A percentile compares a stretch with the other conserved stretches of the same genome.
Conservation (phyloP, 2,888 invertebrate species). For the Bursaphelenchus okinawaensis region DNA sequence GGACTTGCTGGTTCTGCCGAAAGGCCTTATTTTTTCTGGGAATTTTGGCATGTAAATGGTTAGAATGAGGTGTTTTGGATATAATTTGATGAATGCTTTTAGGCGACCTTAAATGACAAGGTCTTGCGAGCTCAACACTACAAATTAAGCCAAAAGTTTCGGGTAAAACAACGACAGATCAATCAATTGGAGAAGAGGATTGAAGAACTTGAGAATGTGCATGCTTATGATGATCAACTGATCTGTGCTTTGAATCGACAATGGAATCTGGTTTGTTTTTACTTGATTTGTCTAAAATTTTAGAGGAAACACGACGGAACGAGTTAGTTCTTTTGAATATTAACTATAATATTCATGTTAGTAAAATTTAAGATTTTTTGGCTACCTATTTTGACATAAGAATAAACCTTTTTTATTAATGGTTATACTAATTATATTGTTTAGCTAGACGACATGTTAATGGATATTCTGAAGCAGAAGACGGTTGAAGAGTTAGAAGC, state of each 20-base stretch:
- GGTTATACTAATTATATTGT: slow-evolving; percentile 24
- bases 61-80: too few relatives aligned
- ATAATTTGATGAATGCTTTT: slow-evolving; percentile 17
- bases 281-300: not conserved
- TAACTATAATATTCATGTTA: too few relatives aligned
- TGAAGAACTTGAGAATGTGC: slow-evolving; percentile 85
- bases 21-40: too few relatives aligned
- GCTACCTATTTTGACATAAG: too few relatives aligned
- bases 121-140: slow-evolving; percentile 76
- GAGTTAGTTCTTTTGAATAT: not conserved
- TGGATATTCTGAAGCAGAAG: slow-evolving; percentile 85
- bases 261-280: slow-evolving; percentile 72
- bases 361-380: too few relatives aligned
- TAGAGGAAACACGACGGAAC: too few relatives aligned
- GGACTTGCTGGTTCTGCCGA: too few relatives aligned
- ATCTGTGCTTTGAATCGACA: slow-evolving; percentile 90
- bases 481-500: slow-evolving; percentile 68
- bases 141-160: slow-evolving; percentile 76
- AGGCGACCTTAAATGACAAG: slow-evolving; percentile 44
- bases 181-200: slow-evolving; percentile 71
- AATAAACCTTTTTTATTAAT: slow-evolving; percentile 1
- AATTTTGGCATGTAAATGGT: too few relatives aligned
- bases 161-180: slow-evolving; percentile 70
- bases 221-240: slow-evolving; percentile 93
- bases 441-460: slow-evolving; percentile 84